Base-by-base conservation (phyloP, 2,888 invertebrate species). In the Diloba caeruleocephala region DNA sequence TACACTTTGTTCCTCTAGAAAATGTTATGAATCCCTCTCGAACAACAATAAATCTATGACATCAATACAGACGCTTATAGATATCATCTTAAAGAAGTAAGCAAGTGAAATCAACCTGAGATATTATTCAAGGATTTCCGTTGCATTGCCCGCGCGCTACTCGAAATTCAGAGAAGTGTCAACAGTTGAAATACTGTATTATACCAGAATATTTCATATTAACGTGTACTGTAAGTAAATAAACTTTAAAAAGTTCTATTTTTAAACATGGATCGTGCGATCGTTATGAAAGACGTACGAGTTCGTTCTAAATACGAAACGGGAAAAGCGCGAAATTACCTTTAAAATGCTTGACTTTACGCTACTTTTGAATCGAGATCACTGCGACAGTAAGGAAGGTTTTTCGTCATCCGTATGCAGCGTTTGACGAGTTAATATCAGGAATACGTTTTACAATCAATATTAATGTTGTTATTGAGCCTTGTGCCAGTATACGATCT, bases 131-230 rank as follows among this genome's bases (percentile, higher is more conserved):
- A 68, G 69, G 67, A 58, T 52, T 28, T 41, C 43, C 26, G 58
- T 50, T 50, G 54, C 58, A 19, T 28, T 21, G 21, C 25, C 46
- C 52, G 21, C 13, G 43, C 44, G 36, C 61, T 59, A 21, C 17
- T 70, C 58, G 52, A 70, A 59, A 70, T 70, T 66, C 69, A 31
- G 63, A 59, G 46, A 39, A 50, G 23, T 56, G 69, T 45, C 66
- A 53, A 12, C 14, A 33, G 26, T 43, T 58, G 53, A 46, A 62
- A 38, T 58, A 56, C 50, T 21, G 50, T 49, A 61, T 48, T 57
- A 61, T 55, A 21, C 25, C 4, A n/a, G 68, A 48, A 61, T 65
- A 52, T 17, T 42, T 69, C 42, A 42, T 44, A 58, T 41, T 54
- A 46, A 52, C 36, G 53, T 39, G 23, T 37, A 52, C 43, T 43